phyloP scores from a whole-genome alignment of 2,888 invertebrate species.

The Hirtodrosophila alboralis region DNA sequence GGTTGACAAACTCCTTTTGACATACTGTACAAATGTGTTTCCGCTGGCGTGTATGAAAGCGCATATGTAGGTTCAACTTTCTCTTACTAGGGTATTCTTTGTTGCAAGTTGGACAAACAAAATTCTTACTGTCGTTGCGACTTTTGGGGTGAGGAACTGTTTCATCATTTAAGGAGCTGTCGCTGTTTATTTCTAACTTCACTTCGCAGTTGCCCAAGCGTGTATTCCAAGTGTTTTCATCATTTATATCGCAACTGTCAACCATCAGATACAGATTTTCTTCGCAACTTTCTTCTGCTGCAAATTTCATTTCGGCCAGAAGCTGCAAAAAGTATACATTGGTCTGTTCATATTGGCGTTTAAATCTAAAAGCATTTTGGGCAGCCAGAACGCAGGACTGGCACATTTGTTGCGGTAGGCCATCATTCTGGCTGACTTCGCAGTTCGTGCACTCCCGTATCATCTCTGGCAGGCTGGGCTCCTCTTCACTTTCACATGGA shows the following conservation, averaged over 20 bases:
- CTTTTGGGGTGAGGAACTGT: neutral
- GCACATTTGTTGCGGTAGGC: slow-evolving; percentile 75
- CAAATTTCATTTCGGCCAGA: slow-evolving; percentile 60
- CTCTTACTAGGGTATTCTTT: slow-evolving; percentile 84
- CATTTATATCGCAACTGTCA: neutral
- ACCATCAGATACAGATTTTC: slow-evolving; percentile 1
- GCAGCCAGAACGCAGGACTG: slow-evolving; percentile 59
- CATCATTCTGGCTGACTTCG: slow-evolving; percentile 37
- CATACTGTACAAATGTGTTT: slow-evolving; percentile 29
- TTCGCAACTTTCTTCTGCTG: neutral
- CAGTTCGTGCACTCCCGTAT: slow-evolving; percentile 60
- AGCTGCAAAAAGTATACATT: slow-evolving; percentile 52
- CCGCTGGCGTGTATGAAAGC: slow-evolving; percentile 29
- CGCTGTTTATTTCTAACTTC: too few species aligned
- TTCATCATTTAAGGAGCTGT: neutral
- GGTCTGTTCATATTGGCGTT: slow-evolving; percentile 74
- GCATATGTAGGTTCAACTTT: slow-evolving; percentile 26
- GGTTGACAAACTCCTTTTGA: slow-evolving; percentile 28
- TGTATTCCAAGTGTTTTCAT: neutral
- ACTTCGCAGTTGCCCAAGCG: too few species aligned
- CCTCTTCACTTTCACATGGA: slow-evolving; percentile 1
- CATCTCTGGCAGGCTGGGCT: slow-evolving; percentile 58
- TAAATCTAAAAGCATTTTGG: slow-evolving; percentile 70
- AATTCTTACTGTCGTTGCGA: slow-evolving; percentile 84
- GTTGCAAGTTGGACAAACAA: slow-evolving; percentile 83